Conservation (phyloP, 2,888 invertebrate genomes). For the Nomada ruficornis region DNA sequence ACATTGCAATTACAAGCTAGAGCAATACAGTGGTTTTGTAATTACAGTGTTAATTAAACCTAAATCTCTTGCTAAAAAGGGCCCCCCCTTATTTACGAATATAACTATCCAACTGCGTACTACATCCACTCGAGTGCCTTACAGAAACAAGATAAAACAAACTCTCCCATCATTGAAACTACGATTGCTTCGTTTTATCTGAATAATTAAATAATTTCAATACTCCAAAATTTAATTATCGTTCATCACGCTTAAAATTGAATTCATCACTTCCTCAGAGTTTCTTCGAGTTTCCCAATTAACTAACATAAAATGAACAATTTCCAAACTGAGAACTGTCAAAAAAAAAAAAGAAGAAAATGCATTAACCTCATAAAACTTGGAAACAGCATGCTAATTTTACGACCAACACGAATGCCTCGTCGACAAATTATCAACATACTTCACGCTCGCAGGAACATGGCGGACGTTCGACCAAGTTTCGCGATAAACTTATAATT, state of each 20-base stretch:
- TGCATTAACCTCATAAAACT: not conserved
- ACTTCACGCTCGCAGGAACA: constrained; percentile 16
- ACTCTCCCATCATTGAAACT: too few relatives aligned
- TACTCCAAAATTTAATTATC: too few relatives aligned
- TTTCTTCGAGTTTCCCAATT: not conserved
- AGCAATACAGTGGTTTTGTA: not conserved
- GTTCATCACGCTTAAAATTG: not conserved
- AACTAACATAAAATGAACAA: not conserved
- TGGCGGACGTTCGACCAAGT: constrained; percentile 19
- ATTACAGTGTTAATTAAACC: constrained; percentile 10
- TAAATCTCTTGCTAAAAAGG: not conserved
- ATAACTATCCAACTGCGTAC: too few relatives aligned
- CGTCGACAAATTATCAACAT: constrained; percentile 4
- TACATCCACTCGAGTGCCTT: too few relatives aligned
- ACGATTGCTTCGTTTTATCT: too few relatives aligned
- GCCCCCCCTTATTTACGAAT: too few relatives aligned
- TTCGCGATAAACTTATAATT: constrained; percentile 21
- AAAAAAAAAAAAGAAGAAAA: too few relatives aligned
- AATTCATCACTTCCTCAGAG: not conserved
- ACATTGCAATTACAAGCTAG: not conserved
- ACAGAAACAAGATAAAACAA: too few relatives aligned
- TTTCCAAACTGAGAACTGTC: not conserved
- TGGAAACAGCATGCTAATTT: constrained; percentile 10
- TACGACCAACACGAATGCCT: constrained; percentile 12
- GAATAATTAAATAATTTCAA: too few relatives aligned